These are phyloP conservation scores for Sapajus apella DNA, from an alignment of 2,113 vertebrate species.

Conservation along the genomic window DNA sequence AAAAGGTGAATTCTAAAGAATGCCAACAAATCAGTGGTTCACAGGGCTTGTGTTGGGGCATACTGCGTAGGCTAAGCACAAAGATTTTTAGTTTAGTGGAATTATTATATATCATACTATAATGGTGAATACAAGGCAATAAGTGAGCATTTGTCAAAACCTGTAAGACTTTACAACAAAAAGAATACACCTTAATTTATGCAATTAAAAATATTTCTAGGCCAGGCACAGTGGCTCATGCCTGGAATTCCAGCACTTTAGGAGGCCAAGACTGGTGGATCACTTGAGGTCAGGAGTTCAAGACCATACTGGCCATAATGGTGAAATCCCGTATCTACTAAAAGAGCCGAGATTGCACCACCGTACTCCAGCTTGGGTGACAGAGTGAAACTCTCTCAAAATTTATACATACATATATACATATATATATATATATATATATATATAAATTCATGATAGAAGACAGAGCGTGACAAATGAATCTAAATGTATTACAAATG, in stretches of 20 bases:
- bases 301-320: no score
- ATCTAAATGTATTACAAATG: not conserved
- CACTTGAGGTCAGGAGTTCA: no score
- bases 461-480: not conserved
- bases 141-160: not conserved
- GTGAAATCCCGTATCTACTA: no score
- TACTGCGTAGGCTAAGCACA: not conserved
- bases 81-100: not conserved
- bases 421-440: no score
- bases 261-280: accelerated
- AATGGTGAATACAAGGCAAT: not conserved
- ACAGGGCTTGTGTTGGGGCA: no score
- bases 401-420: no score
- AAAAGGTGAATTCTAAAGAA: not conserved
- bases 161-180: not conserved
- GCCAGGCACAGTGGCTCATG: no score
- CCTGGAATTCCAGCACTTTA: no score
- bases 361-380: no score
- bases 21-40: not conserved
- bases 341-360: no score
- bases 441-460: not conserved
- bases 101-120: not conserved
- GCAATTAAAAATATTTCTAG: not conserved
- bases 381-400: no score
- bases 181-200: not conserved